A percentile compares a stretch with the other conserved stretches of the same genome.
phyloP scores from a whole-genome alignment of 2,797 vertebrate genomes.

The Eidolon dupreanum region DNA sequence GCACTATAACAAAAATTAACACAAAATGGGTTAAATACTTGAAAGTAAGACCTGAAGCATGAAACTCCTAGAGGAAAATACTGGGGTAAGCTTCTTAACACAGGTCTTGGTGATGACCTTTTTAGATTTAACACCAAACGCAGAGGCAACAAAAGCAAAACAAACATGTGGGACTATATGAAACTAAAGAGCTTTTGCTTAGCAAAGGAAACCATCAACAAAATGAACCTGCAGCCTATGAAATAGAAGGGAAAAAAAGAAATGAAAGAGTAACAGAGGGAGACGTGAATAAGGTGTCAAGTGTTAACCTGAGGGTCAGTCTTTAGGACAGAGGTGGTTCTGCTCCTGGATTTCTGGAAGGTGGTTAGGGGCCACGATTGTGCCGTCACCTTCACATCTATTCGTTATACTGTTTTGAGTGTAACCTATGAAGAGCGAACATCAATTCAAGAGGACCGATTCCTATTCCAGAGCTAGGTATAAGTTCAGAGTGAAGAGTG shows the following conservation, averaged over 20 bases:
- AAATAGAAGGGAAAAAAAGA: neutral
- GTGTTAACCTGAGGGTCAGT: accelerated
- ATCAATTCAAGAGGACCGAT: neutral
- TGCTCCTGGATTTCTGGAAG: neutral
- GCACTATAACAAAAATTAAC: neutral
- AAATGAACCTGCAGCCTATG: neutral
- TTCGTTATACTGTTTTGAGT: neutral
- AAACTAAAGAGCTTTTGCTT: neutral
- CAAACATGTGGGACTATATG: neutral
- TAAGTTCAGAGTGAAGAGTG: neutral
- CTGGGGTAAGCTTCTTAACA: neutral
- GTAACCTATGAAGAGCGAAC: neutral
- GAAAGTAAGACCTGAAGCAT: neutral
- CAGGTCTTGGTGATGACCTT: neutral
- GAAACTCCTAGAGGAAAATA: neutral
- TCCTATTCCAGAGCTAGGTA: neutral
- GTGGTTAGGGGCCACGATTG: neutral
- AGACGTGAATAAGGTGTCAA: neutral
- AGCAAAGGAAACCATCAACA: neutral
- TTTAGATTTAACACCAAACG: neutral
- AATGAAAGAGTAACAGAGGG: neutral
- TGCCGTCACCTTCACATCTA: neutral
- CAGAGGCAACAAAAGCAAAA: neutral
- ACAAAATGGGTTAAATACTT: neutral
- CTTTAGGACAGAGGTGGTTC: neutral